Evolutionary conservation across 2,797 vertebrate genomes (phyloP), one percentile per base, ranked within the genome.

Genomic region (Poecile montanus): DNA sequence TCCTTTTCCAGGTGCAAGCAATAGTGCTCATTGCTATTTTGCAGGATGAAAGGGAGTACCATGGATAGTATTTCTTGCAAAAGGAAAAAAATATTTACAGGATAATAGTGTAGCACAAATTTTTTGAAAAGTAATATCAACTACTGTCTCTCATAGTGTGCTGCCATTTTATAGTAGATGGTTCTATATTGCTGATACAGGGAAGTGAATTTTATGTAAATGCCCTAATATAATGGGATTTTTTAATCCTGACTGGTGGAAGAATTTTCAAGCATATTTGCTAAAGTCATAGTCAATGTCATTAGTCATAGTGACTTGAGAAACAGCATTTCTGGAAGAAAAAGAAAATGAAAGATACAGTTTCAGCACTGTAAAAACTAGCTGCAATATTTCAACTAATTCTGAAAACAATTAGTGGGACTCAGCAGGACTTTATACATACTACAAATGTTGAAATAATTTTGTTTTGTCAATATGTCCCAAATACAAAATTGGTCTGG

Each of bases 221-320:
- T 95, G 56, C 34, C 51, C 73, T 84, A 85, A 89, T 86, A 78
- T 91, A 97, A 94, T 86, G 89, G 79, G 17, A 94, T 94, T 96
- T 89, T 85, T 92, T 93, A 91, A 97, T 95, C 92, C 82, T 92
- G 91, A 88, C 87, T 85, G 58, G 82, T 89, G 58, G 87, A 83
- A 95, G 94, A 92, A 88, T 92, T 97, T 89, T 94, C 73, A 92
- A 90, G 82, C 85, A 60, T 88, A 91, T 94, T 97, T 96, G 79
- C 85, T 88, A 16, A 91, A 92, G 92, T 94, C 76, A 78, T 68
- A 91, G 91, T 89, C 92, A 92, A 68, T 81, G 85, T 91, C 92
- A 81, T 96, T 87, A 94, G 68, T 89, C 92, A 94, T 92, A 95
- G 51, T 91, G 76, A 93, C 85, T 93, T 66, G 93, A 80, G 87